Evolutionary conservation across 2,113 vertebrate genomes (phyloP), one percentile per base, ranked within the genome.

Genomic region (Aphyosemion australe): DNA sequence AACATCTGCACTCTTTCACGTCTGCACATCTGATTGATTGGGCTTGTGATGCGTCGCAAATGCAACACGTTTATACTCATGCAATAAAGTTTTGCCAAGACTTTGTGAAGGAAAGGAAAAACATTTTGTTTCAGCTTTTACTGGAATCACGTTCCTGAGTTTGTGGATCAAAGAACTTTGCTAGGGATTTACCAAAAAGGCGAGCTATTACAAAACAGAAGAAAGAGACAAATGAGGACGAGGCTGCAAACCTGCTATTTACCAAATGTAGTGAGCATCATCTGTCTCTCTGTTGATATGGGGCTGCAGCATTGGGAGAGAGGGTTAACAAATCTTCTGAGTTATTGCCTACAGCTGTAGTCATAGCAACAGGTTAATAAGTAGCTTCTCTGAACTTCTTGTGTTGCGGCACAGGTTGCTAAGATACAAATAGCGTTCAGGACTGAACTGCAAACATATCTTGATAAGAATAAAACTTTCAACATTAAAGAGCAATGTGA

Each of bases 361-460:
- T 90, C 93, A 93, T 94, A 92, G 92, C 92, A 93, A 93, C 93
- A 93, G 87, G 90, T 92, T 93, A 92, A 93, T 92, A 92, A 92
- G 91, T 89, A 87, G 83, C 83, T 89, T 87, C 87, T 90, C 72
- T 89, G 80, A 90, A 90, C 84, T 90, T 74, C 69, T 74, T 84
- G 84, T 88, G 87, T 92, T 79, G 79, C 88, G 65, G 79, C 79
- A 84, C 84, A 84, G 88, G 91, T 93, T 94, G 91, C 93, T 93
- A 91, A 89, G 91, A 92, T 89, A 92, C 91, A 86, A 84, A 88
- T 73, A 81, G 78, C 73, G 78, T 88, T 74, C 61, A 62, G 67
- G 84, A 84, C 78, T 72, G 62, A 77, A 80, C 72, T 74, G 81
- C 72, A 88, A 92, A 89, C 83, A 84, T 86, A 65, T 82, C 79